These are phyloP conservation scores for Kradibia gibbosae DNA, from an alignment of 1,140 invertebrate species.

Conservation along the genomic window DNA sequence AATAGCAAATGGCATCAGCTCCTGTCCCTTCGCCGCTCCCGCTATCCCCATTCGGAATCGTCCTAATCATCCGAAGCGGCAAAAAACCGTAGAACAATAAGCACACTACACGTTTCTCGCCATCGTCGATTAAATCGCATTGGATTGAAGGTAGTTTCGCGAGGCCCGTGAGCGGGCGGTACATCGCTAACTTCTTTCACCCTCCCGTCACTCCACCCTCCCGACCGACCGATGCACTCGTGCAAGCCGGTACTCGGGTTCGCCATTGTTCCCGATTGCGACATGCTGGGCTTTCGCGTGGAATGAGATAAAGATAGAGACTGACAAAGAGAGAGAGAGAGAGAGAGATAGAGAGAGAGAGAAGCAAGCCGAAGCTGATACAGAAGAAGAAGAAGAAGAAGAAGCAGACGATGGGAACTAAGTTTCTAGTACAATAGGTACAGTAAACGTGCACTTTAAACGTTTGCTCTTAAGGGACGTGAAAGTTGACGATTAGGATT, in stretches of 20 bases:
- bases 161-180: neutral
- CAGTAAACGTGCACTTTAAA: conserved; percentile 4
- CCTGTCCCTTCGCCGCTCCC: neutral
- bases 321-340: neutral
- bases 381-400: neutral
- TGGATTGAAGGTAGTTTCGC: conserved; percentile 46
- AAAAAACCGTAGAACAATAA: conserved; percentile 31
- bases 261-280: conserved; percentile 37
- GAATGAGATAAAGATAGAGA: neutral
- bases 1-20: neutral
- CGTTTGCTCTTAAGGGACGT: conserved; percentile 16
- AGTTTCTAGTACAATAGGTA: conserved; percentile 10
- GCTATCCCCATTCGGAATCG: conserved; percentile 14
- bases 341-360: neutral
- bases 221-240: neutral
- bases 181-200: neutral
- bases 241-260: neutral
- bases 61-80: conserved; percentile 29
- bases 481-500: conserved; percentile 3
- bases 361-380: neutral
- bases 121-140: conserved; percentile 39
- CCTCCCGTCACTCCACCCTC: too few species aligned
- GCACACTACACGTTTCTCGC: conserved; percentile 18
- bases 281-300: conserved; percentile 8
- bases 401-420: neutral